phyloP scores from a whole-genome alignment of 1,140 invertebrate genomes.

The Acromyrmex heyeri region DNA sequence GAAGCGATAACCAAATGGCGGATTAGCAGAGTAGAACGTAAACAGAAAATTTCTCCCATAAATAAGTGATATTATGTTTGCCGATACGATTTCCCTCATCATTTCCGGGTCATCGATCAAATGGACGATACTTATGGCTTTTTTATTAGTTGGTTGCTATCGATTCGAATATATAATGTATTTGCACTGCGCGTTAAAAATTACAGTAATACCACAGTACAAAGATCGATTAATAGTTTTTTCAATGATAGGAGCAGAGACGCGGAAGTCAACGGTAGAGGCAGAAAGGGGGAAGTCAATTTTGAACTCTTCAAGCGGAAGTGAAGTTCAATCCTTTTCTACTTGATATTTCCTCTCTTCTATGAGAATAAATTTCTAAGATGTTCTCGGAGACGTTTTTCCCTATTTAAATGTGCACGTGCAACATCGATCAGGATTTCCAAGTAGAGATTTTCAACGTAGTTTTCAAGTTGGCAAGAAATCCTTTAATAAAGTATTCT shows the following conservation, averaged over 20 bases:
- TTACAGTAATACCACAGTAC: not conserved
- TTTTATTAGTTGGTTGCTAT: not conserved
- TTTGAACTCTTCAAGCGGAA: conserved; percentile 11
- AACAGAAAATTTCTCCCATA: not conserved
- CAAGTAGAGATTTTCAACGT: conserved; percentile 16
- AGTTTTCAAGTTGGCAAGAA: conserved; percentile 4
- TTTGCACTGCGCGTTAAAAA: not conserved
- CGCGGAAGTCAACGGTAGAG: too few relatives aligned
- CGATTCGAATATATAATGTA: not conserved
- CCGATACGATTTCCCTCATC: conserved; percentile 19
- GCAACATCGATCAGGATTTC: conserved; percentile 18
- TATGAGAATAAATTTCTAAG: conserved; percentile 36
- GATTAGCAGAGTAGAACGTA: not conserved
- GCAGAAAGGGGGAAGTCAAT: not conserved
- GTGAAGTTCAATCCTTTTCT: conserved; percentile 19
- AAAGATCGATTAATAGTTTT: conserved; percentile 25
- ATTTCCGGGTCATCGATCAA: conserved; percentile 27
- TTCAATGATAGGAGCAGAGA: not conserved
- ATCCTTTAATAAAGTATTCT: conserved; percentile 51
- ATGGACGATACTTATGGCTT: not conserved
- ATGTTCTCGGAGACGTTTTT: conserved; percentile 17
- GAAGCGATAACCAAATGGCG: conserved; percentile 1
- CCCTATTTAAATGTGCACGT: conserved; percentile 14
- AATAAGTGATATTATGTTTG: conserved; percentile 24
- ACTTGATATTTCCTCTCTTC: conserved; percentile 1